Base-by-base conservation (phyloP, 2,888 invertebrate genomes). In the Charanyca ferruginea region DNA sequence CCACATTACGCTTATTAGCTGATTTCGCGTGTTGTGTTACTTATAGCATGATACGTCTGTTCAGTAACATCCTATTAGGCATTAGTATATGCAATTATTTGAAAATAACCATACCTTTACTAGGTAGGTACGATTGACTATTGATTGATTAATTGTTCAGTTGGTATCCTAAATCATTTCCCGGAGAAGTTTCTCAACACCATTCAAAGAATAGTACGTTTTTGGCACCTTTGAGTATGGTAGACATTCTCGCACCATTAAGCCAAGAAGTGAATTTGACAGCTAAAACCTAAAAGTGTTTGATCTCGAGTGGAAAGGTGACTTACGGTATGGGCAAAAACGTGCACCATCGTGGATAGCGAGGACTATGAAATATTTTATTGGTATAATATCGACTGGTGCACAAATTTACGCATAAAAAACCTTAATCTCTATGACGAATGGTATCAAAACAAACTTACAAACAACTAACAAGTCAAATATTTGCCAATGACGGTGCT, bases 381-480 rank as follows among this genome's bases (percentile, higher is more conserved):
- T 13, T 35, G 0, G 3, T 35, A 35, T 13, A 13, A 13, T 35
- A 35, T 0, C 13, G 13, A 35, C 13, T 3, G 38, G 28, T 38
- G 16, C 38, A 38, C 38, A 38, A 38, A 35, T 35, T 11, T 11
- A 13, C 35, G 11, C 28, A 35, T 3, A 38, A 16, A 38, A 38
- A 16, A 4, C 16, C 13, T 38, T 38, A 16, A 38, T 38, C 38
- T 38, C 1, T 38, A 4, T 38, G 38, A 16, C 38, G 13, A 38
- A 38, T 9, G n/a, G 13, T 49, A 42, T 22, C 16, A 9, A 73
- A 72, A 64, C 48, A 64, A 72, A 48, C 42, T 3, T 35, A 22
- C 13, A 9, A 9, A 18, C 25, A n/a, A 22, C 13, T 9, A 9
- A 18, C 25, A n/a, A 22, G 0, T 13, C 35, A 42, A 73, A 68